A percentile compares a stretch with the other conserved stretches of the same genome.
phyloP scores from a whole-genome alignment of 2,888 invertebrate species.

The Brassicogethes aeneus region DNA sequence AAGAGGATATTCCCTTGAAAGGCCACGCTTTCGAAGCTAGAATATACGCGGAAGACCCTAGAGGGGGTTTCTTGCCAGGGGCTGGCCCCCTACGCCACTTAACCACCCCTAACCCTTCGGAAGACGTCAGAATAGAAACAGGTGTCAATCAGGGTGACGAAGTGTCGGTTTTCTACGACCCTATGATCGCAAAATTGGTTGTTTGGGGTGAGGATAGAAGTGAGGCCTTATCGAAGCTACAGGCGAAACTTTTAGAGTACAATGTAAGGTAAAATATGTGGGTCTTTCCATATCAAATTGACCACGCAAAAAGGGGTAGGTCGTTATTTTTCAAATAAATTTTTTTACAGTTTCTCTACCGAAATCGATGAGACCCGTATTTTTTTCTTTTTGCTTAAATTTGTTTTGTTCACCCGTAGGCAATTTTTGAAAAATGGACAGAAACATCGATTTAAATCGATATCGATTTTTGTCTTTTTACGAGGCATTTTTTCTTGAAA shows the following conservation, averaged over 20 bases:
- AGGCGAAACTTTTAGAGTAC: slow-evolving; percentile 68
- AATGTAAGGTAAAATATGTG: slow-evolving; percentile 65
- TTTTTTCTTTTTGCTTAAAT: no score
- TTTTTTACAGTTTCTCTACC: no score
- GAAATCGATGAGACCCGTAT: no score
- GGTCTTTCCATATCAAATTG: no score
- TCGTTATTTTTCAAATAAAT: no score
- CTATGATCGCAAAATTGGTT: slow-evolving; percentile 98
- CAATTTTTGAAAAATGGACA: no score
- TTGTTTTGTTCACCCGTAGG: no score
- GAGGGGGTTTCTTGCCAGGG: slow-evolving; percentile 83
- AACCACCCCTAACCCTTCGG: slow-evolving; percentile 55
- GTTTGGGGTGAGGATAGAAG: slow-evolving; percentile 84
- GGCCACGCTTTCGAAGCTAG: slow-evolving; percentile 96
- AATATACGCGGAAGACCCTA: slow-evolving; percentile 88
- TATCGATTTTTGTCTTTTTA: no score
- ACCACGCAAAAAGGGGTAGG: no score
- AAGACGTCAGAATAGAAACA: slow-evolving; percentile 80
- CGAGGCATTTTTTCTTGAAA: no score
- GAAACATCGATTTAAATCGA: no score
- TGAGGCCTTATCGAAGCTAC: slow-evolving; percentile 73
- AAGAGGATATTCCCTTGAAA: slow-evolving; percentile 64
- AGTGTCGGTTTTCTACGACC: slow-evolving; percentile 97
- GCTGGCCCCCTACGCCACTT: slow-evolving; percentile 78
- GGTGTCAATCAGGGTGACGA: slow-evolving; percentile 80